Base-by-base conservation (phyloP, 2,113 vertebrate genomes). In the Thalassarche chlororhynchos region DNA sequence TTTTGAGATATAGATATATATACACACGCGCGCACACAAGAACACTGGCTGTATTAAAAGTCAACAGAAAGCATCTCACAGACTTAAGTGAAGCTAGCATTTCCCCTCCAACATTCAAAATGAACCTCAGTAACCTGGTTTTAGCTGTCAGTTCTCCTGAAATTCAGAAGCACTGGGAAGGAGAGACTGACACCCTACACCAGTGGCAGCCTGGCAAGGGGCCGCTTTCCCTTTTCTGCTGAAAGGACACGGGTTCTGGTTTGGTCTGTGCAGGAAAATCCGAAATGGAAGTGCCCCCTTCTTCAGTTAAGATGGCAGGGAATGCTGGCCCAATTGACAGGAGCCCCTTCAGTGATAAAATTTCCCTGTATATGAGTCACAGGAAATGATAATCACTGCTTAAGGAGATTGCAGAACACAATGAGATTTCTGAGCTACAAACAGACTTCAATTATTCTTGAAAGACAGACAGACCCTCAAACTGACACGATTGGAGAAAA, bases 391-490 rank as follows among this genome's bases (percentile, higher is more conserved):
- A 83, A 95, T 96, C 91, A 75, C 72, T 83, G 95, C 79, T 85
- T 82, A 84, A 76, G 6, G 51, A 80, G 93, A 69, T 9, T 93
- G 89, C 80, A 86, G 89, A 90, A 86, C 84, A 96, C 94, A 90
- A 93, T 90, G 83, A 92, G 84, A 93, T 94, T 96, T 88, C 90
- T 93, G 83, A 93, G 90, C 93, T 97, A 88, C 86, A 96, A 91
- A 97, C 71, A 95, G 83, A 82, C 87, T 90, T 85, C 95, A 91
- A 55, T 95, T 96, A 95, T 90, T 92, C 76, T 74, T 94, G 82
- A 88, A 90, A 97, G 95, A 96, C 82, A 84, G 93, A 94, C 89
- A 86, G 91, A 90, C 78, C 60, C 87, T 90, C 93, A 83, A 85
- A 95, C 81, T 74, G 92, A 87, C 87, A 89, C 6, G 1, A 89